Conservation (phyloP, 1,140 invertebrate species). For the Meloidogyne exigua region DNA sequence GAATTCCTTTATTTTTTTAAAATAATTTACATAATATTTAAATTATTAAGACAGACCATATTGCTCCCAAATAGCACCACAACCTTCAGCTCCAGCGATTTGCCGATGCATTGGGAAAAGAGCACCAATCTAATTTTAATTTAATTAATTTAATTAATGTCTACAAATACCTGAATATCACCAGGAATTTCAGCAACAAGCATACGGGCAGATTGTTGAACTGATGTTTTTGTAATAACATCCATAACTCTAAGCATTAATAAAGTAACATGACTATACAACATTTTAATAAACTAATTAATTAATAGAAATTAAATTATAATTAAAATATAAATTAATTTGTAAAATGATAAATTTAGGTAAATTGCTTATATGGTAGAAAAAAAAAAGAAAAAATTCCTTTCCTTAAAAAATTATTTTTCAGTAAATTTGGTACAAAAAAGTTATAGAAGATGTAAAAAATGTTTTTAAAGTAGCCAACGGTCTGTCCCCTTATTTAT, state of each 20-base stretch:
- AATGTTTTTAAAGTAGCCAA: neutral
- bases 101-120: conserved; percentile 75
- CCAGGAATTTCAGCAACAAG: conserved; percentile 61
- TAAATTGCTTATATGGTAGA: too few relatives aligned
- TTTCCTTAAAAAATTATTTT: too few relatives aligned
- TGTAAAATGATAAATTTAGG: too few relatives aligned
- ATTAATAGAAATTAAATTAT: neutral
- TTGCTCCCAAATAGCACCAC: conserved; percentile 69
- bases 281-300: conserved; percentile 20
- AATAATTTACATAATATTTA: neutral
- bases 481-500: neutral
- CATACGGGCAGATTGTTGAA: conserved; percentile 62
- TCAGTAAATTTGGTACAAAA: too few relatives aligned
- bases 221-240: conserved; percentile 60
- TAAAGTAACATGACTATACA: conserved; percentile 42
- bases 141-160: neutral
- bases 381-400: too few relatives aligned
- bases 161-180: conserved; percentile 55
- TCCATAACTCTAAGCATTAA: conserved; percentile 52
- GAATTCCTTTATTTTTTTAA: conserved; percentile 66
- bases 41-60: conserved; percentile 71
- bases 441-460: neutral
- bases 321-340: neutral
- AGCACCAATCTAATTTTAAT: conserved; percentile 69
- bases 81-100: conserved; percentile 68